Base-by-base conservation (phyloP, 2,797 vertebrate genomes). In the Danionella dracula region DNA sequence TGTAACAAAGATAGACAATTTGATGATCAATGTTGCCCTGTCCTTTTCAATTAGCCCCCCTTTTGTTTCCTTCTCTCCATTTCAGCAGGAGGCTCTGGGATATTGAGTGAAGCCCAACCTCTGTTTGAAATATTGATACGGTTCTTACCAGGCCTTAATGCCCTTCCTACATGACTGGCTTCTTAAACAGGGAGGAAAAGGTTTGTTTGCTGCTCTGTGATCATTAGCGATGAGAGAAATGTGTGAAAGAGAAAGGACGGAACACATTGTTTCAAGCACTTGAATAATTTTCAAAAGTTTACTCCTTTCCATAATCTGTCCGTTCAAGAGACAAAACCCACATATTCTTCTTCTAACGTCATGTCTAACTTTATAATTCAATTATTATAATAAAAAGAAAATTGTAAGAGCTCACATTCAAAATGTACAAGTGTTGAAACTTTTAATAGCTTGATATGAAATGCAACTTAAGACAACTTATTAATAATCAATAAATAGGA, bases 71-170 rank as follows among this genome's bases (percentile, higher is more conserved):
- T 81, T 74, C 76, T 20, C 44, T 49, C 44, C 41, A 21, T 66
- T 66, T 49, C 62, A 46, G 62, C 62, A 46, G 62, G 62, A 65
- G 31, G 20, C 41, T 46, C 10, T 16, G 44, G 53, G 49, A 21
- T 58, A 66, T 57, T 57, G 64, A 66, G 44, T 58, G 34, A 49
- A 48, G 42, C 64, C 54, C 53, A 49, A 57, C 44, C 64, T 23
- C 35, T 21, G 64, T 41, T 59, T 87, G 79, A 85, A 86, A 87
- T 85, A 88, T 87, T 82, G 82, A 87, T 84, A 83, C 57, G 15
- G 51, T 75, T 45, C 64, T 57, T 67, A 73, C 78, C 76, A 74
- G 45, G 4, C 23, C 44, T 55, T 40, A 19, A 37, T 65, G 64
- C 64, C 34, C 35, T 66, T 66, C 35, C 54, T 57, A 49, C 64